Conservation (phyloP, 2,113 vertebrate species). For the Phylloscopus whistleri region DNA sequence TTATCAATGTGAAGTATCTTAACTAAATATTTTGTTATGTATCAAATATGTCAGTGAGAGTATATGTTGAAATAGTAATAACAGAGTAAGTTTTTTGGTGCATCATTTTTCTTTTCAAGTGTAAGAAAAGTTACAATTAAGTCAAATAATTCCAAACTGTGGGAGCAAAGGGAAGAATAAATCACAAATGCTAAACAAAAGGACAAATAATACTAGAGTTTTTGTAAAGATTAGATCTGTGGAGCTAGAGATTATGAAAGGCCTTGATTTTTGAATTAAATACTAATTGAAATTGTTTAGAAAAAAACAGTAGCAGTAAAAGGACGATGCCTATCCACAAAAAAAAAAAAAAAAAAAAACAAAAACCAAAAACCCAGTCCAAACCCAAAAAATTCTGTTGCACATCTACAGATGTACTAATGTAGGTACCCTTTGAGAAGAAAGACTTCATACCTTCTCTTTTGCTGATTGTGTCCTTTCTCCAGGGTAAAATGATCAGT, state of each 20-base stretch:
- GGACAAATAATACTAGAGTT: background rate
- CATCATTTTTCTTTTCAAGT: background rate
- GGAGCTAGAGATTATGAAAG: background rate
- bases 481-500: background rate
- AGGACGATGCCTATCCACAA: background rate
- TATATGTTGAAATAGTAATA: background rate
- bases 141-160: background rate
- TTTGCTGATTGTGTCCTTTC: background rate
- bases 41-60: background rate
- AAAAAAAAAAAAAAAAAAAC: no score
- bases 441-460: background rate
- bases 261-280: background rate
- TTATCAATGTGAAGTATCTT: background rate
- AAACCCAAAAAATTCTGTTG: background rate
- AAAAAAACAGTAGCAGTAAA: background rate
- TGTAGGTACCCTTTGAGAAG: background rate
- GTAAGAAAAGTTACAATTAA: background rate
- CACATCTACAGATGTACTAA: background rate
- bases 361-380: rapidly evolving
- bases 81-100: background rate
- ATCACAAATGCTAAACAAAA: background rate
- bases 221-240: background rate
- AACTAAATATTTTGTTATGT: background rate
- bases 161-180: background rate
- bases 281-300: background rate